Evolutionary conservation across 1,140 invertebrate species (phyloP).

Genomic region (Neodiprion pinetum): DNA sequence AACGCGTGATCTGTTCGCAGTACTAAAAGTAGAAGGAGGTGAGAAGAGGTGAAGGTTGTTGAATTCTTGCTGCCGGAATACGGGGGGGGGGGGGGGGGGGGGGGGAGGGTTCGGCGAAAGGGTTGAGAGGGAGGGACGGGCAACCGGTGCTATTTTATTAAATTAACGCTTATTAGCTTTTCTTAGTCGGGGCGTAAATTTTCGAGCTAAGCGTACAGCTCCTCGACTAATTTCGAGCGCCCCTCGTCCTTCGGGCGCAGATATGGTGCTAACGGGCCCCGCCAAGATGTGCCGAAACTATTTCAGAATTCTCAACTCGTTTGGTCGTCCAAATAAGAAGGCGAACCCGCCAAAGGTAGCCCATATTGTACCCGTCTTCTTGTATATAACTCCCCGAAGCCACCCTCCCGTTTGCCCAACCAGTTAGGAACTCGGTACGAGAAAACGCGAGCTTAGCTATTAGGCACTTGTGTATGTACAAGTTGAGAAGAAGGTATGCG

Average conservation of each 20-base stretch:
- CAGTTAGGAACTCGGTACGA: neutral
- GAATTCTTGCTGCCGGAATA: neutral
- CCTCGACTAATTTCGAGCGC: constrained; percentile 1
- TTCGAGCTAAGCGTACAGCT: constrained; percentile 32
- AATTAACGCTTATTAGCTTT: constrained; percentile 50
- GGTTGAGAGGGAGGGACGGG: neutral
- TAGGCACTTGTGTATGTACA: no score
- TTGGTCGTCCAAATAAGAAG: neutral
- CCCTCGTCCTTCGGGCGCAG: neutral
- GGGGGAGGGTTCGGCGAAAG: neutral
- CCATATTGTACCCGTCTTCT: no score
- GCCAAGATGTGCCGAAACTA: constrained; percentile 7
- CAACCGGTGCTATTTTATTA: constrained; percentile 33
- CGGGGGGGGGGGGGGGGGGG: neutral
- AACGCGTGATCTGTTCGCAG: no score
- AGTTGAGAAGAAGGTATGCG: no score
- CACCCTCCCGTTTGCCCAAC: neutral
- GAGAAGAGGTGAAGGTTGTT: neutral
- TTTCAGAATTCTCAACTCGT: constrained; percentile 16
- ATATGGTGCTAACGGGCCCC: neutral
- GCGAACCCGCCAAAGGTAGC: neutral
- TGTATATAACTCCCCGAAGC: no score
- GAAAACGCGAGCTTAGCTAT: no score
- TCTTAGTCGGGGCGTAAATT: constrained; percentile 35
- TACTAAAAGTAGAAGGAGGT: no score